These are phyloP conservation scores for Oreocharis arfaki DNA, from an alignment of 2,113 vertebrate genomes.

Conservation along the genomic window DNA sequence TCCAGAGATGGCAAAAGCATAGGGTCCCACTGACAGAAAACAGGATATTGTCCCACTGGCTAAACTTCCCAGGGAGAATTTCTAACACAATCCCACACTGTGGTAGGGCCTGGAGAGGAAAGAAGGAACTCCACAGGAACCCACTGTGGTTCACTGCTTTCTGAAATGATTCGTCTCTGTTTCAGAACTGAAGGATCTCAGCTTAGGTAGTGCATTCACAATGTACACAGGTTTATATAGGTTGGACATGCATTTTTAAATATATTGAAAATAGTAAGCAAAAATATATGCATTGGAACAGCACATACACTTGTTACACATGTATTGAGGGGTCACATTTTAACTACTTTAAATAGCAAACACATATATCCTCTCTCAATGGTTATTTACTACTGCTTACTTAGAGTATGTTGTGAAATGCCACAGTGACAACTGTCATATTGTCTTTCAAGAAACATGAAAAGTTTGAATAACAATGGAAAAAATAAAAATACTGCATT, in stretches of 20 bases:
- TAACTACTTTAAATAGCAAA: conserved; percentile 15
- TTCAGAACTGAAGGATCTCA: neutral
- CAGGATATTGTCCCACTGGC: neutral
- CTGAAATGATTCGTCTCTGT: neutral
- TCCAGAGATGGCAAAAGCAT: fast-evolving
- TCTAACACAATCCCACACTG: neutral
- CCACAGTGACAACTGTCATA: neutral
- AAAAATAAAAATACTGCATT: conserved; percentile 11
- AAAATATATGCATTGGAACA: neutral
- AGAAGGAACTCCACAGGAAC: neutral
- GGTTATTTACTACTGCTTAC: neutral
- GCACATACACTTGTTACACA: neutral
- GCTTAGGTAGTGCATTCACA: neutral
- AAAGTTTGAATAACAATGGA: neutral
- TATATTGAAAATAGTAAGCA: neutral
- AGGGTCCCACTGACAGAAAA: neutral
- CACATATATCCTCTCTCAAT: neutral
- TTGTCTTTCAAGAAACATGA: neutral
- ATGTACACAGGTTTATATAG: neutral
- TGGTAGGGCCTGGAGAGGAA: neutral
- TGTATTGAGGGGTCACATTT: neutral
- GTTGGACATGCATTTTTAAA: conserved; percentile 8
- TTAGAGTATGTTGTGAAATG: neutral
- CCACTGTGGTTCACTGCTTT: neutral
- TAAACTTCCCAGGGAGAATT: neutral